Percentiles rank a stretch among this genome's conserved stretches.
phyloP scores from a whole-genome alignment of 2,797 vertebrate species.

The Falco naumanni region DNA sequence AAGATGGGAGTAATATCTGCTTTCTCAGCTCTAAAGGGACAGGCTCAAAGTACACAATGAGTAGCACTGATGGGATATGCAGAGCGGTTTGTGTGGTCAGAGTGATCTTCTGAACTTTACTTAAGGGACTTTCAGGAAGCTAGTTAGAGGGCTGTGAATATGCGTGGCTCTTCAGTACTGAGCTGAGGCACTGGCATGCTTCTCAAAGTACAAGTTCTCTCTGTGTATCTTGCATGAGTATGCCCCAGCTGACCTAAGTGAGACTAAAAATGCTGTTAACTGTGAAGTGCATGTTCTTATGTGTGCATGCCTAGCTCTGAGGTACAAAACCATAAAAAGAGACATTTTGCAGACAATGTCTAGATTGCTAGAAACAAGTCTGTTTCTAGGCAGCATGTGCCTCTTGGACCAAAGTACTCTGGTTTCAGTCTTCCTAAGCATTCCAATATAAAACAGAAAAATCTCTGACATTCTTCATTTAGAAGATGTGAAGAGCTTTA shows the following conservation, averaged over 20 bases:
- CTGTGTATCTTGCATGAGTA: too few relatives aligned
- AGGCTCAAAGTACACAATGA: not conserved
- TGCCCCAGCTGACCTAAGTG: not conserved
- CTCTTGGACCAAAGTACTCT: not conserved
- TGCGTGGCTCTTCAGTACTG: not conserved
- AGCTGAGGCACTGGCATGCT: too few relatives aligned
- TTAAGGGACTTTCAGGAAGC: too few relatives aligned
- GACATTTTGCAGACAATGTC: not conserved
- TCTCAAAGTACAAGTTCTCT: not conserved
- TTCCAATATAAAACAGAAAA: not conserved
- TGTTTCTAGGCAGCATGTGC: not conserved
- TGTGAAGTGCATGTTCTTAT: not conserved
- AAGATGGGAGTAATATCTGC: not conserved
- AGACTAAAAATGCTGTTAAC: not conserved
- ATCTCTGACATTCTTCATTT: not conserved
- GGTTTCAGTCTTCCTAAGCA: not conserved
- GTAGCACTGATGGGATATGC: not conserved
- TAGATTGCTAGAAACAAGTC: not conserved
- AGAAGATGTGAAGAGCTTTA: not conserved
- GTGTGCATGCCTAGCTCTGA: not conserved
- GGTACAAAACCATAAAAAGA: not conserved
- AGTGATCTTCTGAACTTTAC: not conserved
- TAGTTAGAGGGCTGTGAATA: not conserved
- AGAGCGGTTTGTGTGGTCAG: not conserved
- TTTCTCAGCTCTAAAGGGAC: not conserved